phyloP scores from a whole-genome alignment of 2,888 invertebrate species.

The Nephrotoma flavescens region DNA sequence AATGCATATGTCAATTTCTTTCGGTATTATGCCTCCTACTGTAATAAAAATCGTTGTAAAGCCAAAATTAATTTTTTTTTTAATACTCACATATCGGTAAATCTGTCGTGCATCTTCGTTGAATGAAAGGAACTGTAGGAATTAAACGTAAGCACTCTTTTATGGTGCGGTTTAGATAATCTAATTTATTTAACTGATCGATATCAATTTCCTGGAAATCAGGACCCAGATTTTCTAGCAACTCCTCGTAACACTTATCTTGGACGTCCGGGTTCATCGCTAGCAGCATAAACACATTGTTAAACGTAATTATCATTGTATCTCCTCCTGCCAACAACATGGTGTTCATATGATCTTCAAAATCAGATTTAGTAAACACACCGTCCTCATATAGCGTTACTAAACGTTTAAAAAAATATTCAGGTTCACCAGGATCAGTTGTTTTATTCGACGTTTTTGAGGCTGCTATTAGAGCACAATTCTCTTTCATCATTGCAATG shows the following conservation, averaged over 20 bases:
- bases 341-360: neutral
- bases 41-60: too few species aligned
- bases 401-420: neutral
- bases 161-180: neutral
- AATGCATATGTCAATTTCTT: neutral
- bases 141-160: neutral
- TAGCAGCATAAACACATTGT: neutral
- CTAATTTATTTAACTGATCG: neutral
- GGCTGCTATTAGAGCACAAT: neutral
- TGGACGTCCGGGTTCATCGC: neutral
- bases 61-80: neutral
- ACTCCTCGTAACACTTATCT: neutral
- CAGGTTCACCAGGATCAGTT: neutral
- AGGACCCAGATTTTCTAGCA: neutral
- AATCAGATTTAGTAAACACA: neutral
- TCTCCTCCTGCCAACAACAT: neutral
- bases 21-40: neutral
- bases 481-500: neutral
- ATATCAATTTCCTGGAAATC: neutral
- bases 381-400: neutral
- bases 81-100: too few species aligned
- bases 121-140: neutral
- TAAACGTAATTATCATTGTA: neutral
- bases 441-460: neutral
- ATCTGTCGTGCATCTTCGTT: neutral